A percentile compares a stretch with the other conserved stretches of the same genome.
These are phyloP conservation scores for Turritopsis dohrnii DNA, from an alignment of 30 jellyfish, hydroid and myxozoan species.

Conservation along the genomic window DNA sequence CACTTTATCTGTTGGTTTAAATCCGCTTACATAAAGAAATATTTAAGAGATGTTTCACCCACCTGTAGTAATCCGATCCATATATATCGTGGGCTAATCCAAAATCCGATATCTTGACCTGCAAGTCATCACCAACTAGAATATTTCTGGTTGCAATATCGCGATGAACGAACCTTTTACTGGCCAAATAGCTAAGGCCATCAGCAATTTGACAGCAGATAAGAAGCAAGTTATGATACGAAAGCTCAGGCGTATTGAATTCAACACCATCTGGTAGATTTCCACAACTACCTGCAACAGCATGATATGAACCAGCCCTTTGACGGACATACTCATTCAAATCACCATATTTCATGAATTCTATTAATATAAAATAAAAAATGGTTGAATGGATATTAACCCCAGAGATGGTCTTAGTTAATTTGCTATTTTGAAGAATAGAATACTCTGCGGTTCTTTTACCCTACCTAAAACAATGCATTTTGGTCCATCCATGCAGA, in stretches of 20 bases:
- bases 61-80: conserved; percentile 74
- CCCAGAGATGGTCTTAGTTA: too few relatives aligned
- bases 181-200: conserved; percentile 68
- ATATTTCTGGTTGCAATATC: conserved; percentile 78
- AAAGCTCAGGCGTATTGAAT: conserved; percentile 58
- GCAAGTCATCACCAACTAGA: conserved; percentile 36
- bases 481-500: conserved; percentile 50
- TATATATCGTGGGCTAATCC: conserved; percentile 83
- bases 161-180: conserved; percentile 55
- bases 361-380: too few relatives aligned
- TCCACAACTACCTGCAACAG: conserved; percentile 67
- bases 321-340: conserved; percentile 47
- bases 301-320: conserved; percentile 77
- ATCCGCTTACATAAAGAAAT: too few relatives aligned
- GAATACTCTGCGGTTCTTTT: too few relatives aligned
- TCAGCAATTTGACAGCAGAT: conserved; percentile 60
- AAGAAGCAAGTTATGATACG: conserved; percentile 34
- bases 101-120: conserved; percentile 61
- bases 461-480: conserved; percentile 28
- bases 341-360: conserved; percentile 73
- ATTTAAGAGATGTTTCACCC: neutral
- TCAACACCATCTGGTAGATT: conserved; percentile 60
- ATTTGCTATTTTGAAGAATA: too few relatives aligned
- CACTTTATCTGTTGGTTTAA: too few relatives aligned
- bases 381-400: too few relatives aligned